Percentiles rank a stretch among this genome's conserved stretches.
phyloP scores from a whole-genome alignment of 2,113 vertebrate genomes.

The Natator depressus region DNA sequence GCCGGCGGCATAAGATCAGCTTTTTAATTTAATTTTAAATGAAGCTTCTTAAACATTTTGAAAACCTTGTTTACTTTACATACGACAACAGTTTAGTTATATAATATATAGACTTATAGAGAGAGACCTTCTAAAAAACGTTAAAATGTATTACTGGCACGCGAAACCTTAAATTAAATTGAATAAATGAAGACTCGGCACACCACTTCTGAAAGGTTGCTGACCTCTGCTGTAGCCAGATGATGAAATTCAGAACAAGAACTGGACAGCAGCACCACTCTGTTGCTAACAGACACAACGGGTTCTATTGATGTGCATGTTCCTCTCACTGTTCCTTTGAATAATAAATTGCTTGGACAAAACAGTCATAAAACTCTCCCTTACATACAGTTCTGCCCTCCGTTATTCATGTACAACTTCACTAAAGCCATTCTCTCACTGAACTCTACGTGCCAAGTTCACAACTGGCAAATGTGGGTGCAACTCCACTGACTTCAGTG shows the following conservation, averaged over 20 bases:
- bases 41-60: too few relatives aligned
- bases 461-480: background rate
- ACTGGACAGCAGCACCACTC: background rate
- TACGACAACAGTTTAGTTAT: too few relatives aligned
- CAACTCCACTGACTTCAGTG: background rate
- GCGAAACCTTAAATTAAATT: too few relatives aligned
- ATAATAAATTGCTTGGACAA: background rate
- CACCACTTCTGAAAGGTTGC: too few relatives aligned
- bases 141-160: too few relatives aligned
- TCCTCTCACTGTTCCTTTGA: background rate
- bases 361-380: background rate
- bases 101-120: too few relatives aligned
- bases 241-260: background rate
- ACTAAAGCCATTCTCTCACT: background rate
- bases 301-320: background rate
- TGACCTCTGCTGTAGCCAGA: background rate
- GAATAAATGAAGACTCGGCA: too few relatives aligned
- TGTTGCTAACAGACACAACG: background rate
- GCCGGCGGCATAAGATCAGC: too few relatives aligned
- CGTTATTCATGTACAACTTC: background rate
- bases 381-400: background rate
- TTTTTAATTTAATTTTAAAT: too few relatives aligned
- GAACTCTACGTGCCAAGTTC: background rate
- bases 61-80: too few relatives aligned
- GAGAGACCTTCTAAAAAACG: too few relatives aligned